Conservation (phyloP, 1,140 invertebrate genomes). For the Sweltsa coloradensis region DNA sequence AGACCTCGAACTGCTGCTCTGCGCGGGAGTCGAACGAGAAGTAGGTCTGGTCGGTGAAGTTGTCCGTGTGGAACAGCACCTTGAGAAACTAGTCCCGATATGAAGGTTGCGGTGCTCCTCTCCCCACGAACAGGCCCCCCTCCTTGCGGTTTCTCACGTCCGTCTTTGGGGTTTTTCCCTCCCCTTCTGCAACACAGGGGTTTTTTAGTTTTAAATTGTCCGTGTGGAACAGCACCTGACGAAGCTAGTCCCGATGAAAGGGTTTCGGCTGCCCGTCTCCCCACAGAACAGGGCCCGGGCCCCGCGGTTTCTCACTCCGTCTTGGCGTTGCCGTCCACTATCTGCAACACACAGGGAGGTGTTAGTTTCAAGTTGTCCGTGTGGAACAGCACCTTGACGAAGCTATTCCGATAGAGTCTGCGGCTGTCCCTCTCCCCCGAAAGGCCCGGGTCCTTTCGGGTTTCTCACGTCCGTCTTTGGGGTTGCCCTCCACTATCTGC, state of each 20-base stretch:
- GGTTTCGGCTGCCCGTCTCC: no score
- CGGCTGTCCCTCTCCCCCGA: no score
- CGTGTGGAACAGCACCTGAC: no score
- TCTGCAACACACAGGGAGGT: no score
- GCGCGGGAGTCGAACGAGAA: slow-evolving; percentile 65
- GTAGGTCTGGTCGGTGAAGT: slow-evolving; percentile 82
- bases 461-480: no score
- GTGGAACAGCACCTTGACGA: slow-evolving; percentile 79
- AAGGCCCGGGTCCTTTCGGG: no score
- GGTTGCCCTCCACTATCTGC: no score
- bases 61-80: slow-evolving; percentile 79
- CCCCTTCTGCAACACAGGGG: no score
- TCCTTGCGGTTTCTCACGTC: slow-evolving; percentile 74
- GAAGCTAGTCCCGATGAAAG: no score
- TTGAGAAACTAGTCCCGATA: slow-evolving; percentile 83
- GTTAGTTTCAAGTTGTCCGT: slow-evolving; percentile 87
- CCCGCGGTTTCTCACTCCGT: slow-evolving; percentile 73
- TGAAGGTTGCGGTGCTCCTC: slow-evolving; percentile 88
- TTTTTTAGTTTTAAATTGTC: no score
- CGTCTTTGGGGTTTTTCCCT: slow-evolving; percentile 69
- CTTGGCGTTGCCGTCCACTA: no score
- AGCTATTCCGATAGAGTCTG: slow-evolving; percentile 88
- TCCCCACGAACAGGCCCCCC: slow-evolving; percentile 80
- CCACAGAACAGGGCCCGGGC: slow-evolving; percentile 81
- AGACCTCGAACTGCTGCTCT: slow-evolving; percentile 80